Percentiles rank a stretch among this genome's conserved stretches.
Evolutionary conservation across 2,888 invertebrate genomes (phyloP).

Genomic region (Heteromurus nitidus): DNA sequence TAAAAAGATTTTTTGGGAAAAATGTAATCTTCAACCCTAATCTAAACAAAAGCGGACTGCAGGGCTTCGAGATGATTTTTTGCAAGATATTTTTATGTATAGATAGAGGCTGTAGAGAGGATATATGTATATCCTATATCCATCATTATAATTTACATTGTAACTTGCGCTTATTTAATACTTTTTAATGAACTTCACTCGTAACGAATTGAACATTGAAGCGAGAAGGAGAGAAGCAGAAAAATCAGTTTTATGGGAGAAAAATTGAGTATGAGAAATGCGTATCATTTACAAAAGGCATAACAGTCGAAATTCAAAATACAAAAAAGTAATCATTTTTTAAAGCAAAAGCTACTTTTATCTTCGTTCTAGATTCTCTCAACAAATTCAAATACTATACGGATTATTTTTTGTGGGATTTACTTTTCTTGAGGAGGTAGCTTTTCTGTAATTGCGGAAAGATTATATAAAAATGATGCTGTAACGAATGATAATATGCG

Average conservation of each 20-base stretch:
- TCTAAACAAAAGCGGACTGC: not conserved
- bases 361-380: not conserved
- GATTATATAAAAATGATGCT: too few relatives aligned
- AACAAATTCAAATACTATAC: not conserved
- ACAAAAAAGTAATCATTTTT: too few relatives aligned
- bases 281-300: not conserved
- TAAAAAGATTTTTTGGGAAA: not conserved
- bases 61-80: not conserved
- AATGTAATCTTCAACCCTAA: not conserved
- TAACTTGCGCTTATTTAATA: not conserved
- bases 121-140: not conserved
- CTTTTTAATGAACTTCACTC: not conserved
- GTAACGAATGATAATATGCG: not conserved
- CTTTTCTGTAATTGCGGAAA: too few relatives aligned
- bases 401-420: not conserved
- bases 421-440: not conserved
- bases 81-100: too few relatives aligned
- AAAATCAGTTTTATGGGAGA: too few relatives aligned
- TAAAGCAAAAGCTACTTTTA: slow-evolving; percentile 8
- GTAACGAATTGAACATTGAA: not conserved
- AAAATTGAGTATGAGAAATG: slow-evolving; percentile 7
- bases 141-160: not conserved
- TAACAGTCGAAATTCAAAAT: too few relatives aligned
- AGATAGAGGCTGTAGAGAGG: not conserved
- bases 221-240: not conserved